phyloP scores from a whole-genome alignment of 2,888 invertebrate species.

The Pyrrhosoma nymphula region DNA sequence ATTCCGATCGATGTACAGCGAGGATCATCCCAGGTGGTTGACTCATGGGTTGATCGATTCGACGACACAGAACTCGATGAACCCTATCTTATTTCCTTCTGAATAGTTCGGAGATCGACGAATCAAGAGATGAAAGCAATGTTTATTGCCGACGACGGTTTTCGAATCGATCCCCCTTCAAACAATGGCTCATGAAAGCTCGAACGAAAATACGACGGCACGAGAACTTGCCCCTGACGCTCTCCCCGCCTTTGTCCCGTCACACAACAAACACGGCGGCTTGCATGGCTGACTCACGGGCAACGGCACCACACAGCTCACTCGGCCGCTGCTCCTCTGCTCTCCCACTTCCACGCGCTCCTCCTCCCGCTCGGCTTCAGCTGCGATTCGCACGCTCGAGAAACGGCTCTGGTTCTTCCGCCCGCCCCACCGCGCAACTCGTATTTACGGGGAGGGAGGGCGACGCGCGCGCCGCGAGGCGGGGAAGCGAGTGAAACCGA shows the following conservation, averaged over 20 bases:
- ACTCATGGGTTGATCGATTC: neutral
- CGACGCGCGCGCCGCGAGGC: neutral
- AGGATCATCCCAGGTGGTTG: conserved; percentile 28
- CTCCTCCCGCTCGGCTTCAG: neutral
- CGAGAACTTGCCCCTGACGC: neutral
- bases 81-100: neutral
- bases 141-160: neutral
- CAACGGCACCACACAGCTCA: neutral
- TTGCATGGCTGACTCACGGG: too few relatives aligned
- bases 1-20: neutral
- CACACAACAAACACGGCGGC: too few relatives aligned
- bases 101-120: too few relatives aligned
- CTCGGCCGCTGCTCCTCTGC: neutral
- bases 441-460: neutral
- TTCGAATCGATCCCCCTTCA: neutral
- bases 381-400: neutral
- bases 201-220: neutral
- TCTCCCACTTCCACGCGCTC: neutral
- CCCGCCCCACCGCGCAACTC: conserved; percentile 5
- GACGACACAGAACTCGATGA: neutral
- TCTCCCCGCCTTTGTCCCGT: neutral
- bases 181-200: neutral
- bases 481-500: neutral
- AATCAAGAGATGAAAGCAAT: neutral
- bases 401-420: neutral